Base-by-base conservation (phyloP, 2,113 vertebrate genomes). In the Dipodomys ordii region DNA sequence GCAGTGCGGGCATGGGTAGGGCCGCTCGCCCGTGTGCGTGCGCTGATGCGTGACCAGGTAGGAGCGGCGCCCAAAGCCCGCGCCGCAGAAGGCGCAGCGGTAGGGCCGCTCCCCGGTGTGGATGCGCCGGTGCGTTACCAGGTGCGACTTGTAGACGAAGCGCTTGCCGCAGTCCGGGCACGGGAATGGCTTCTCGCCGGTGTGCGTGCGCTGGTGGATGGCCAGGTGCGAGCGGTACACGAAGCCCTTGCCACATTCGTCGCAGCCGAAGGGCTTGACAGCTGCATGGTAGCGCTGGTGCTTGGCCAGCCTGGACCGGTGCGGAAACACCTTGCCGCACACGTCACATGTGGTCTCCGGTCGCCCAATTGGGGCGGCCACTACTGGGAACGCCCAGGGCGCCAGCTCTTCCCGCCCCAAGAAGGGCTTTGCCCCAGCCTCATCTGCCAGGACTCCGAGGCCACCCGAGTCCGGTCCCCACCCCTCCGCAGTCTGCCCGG, bases 11-110 rank as follows among this genome's bases (percentile, higher is more conserved):
- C 97, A 97, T 9, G 96, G 97, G 83, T 97, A 97, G 57, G 97
- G 97, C 74, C 97, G 92, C 93, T 97, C 97, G 0, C 97, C 97
- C 0, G 97, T 97, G 92, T 97, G 97, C 35, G 97, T 97, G 76
- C 97, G 97, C 95, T 97, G 97, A 80, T 97, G 97, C 12, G 97
- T 97, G 13, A 97, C 97, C 92, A 97, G 57, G 77, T 97, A 97
- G 79, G 97, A 97, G 85, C 97, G 96, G 76, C 97, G 97, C 4
- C 97, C 96, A 2, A 97, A 97, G 85, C 97, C 97, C 0, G 97
- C 96, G 0, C 97, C 97, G 19, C 96, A 97, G 86, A 97, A 97
- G 85, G 95, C 95, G 95, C 97, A 97, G 85, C 96, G 96, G 79
- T 97, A 97, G 6, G 97, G 97, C 79, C 97, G 92, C 93, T 97